A percentile compares a stretch with the other conserved stretches of the same genome.
These are phyloP conservation scores for Rhadina sibilatrix DNA, from an alignment of 2,113 vertebrate genomes.

Conservation along the genomic window DNA sequence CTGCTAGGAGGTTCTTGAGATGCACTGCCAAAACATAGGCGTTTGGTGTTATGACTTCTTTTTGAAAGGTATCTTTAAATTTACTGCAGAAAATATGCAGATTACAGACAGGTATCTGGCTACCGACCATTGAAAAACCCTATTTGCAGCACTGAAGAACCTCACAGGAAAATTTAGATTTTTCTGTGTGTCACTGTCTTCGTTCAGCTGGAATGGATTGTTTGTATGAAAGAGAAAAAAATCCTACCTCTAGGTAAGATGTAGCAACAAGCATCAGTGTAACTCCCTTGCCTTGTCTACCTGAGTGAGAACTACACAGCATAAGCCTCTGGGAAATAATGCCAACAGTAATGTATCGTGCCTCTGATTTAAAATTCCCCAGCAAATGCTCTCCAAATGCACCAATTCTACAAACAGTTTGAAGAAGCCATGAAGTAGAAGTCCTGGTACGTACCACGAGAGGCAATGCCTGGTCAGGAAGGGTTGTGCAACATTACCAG, in stretches of 20 bases:
- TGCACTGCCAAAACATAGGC: not conserved
- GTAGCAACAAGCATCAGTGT: not conserved
- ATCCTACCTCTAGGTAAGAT: not conserved
- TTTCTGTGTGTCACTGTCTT: not conserved
- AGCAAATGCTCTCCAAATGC: not conserved
- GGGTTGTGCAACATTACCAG: not conserved
- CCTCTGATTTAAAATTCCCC: not conserved
- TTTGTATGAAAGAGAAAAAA: not conserved
- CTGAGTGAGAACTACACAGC: not conserved
- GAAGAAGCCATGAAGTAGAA: not conserved
- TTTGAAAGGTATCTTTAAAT: not conserved
- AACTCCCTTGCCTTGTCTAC: not conserved
- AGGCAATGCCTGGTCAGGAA: not conserved
- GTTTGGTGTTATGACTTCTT: not conserved
- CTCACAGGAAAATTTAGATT: not conserved
- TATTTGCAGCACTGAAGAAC: not conserved
- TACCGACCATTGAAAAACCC: not conserved
- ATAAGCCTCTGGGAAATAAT: not conserved
- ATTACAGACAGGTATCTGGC: not conserved
- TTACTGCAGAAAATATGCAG: not conserved
- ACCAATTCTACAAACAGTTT: not conserved
- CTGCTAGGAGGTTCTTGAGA: not conserved
- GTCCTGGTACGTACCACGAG: not conserved
- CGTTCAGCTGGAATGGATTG: not conserved
- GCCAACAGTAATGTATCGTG: not conserved